Conservation (phyloP, 2,888 invertebrate genomes). For the Microdon myrmicae region DNA sequence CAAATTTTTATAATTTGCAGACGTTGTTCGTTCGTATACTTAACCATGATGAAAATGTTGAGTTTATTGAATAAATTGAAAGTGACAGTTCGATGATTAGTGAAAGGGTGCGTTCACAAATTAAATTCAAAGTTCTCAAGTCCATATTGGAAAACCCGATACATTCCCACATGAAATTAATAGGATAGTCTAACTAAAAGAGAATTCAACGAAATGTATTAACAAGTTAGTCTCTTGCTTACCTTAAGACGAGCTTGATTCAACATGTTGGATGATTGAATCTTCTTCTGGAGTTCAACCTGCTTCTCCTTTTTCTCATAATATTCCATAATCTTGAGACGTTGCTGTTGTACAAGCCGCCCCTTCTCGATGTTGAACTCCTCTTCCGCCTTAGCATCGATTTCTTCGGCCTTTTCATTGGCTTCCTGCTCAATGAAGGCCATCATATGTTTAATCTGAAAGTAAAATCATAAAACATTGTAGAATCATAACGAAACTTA, state of each 20-base stretch:
- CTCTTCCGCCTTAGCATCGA: constrained; percentile 99
- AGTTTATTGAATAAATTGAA: no score
- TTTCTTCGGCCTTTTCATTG: constrained; percentile 99
- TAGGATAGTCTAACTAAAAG: no score
- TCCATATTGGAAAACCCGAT: no score
- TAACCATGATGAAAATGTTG: no score
- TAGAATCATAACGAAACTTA: not conserved
- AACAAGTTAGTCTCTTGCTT: constrained; percentile 19
- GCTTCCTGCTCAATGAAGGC: constrained; percentile 99
- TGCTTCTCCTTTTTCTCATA: constrained; percentile 99
- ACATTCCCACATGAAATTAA: no score
- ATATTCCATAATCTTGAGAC: constrained; percentile 99
- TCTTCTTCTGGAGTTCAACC: constrained; percentile 98
- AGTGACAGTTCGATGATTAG: no score
- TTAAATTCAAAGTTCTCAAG: no score
- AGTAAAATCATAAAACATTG: constrained; percentile 1
- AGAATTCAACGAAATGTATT: no score
- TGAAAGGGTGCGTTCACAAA: no score
- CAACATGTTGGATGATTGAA: constrained; percentile 98
- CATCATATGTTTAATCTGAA: constrained; percentile 99
- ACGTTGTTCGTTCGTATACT: no score
- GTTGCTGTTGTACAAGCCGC: constrained; percentile 96
- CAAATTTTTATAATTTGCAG: no score
- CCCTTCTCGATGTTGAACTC: constrained; percentile 99
- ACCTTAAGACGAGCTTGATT: constrained; percentile 94